Conservation (phyloP, 64 coral and sea anemone species). For the Anthopleura sola region DNA sequence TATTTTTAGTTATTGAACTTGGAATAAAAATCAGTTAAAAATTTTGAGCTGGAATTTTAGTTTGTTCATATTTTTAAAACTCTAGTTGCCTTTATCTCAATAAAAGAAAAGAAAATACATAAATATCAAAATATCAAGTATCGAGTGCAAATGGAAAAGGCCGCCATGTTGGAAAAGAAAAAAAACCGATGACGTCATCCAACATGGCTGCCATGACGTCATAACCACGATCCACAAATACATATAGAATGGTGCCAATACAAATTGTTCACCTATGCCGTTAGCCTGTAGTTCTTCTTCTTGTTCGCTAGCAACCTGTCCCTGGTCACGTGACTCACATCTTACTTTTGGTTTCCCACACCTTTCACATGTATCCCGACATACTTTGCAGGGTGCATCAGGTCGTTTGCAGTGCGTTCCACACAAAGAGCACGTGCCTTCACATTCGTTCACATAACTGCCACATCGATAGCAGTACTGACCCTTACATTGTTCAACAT, state of each 20-base stretch:
- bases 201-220: neutral
- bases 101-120: too few species aligned
- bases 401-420: slow-evolving; percentile 49
- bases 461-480: slow-evolving; percentile 48
- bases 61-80: too few species aligned
- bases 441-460: slow-evolving; percentile 22
- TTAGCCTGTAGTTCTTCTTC: slow-evolving; percentile 1
- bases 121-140: too few species aligned
- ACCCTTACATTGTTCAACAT: slow-evolving; percentile 21
- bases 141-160: too few species aligned
- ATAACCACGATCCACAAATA: neutral
- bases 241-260: neutral
- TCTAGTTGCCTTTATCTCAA: too few species aligned
- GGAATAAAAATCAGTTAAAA: too few species aligned
- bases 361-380: slow-evolving; percentile 44
- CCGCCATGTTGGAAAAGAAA: neutral
- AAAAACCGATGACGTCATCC: neutral
- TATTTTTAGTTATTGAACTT: too few species aligned
- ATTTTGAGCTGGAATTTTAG: too few species aligned
- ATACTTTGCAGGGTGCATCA: slow-evolving; percentile 45
- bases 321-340: slow-evolving; percentile 24
- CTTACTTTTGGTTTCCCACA: slow-evolving; percentile 38
- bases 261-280: slow-evolving; percentile 17
- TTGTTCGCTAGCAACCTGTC: slow-evolving; percentile 6
- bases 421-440: slow-evolving; percentile 33